Evolutionary conservation across 2,888 invertebrate genomes (phyloP).

Genomic region (Baronia brevicornis): DNA sequence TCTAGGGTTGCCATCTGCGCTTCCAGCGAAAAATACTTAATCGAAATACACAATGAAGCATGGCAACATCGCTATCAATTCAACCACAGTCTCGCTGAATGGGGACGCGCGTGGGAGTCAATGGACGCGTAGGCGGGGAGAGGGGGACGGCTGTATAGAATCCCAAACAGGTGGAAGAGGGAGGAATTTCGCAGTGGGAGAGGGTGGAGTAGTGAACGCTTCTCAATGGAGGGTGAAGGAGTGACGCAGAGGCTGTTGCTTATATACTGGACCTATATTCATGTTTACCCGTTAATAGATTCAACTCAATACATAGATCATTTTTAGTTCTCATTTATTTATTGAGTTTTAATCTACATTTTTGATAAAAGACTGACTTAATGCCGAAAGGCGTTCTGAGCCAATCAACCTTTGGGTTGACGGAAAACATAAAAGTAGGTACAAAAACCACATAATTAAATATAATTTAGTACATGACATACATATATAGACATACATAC

Average conservation of each 20-base stretch:
- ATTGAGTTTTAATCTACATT: too few relatives aligned
- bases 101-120: conserved; percentile 47
- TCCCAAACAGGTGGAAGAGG: conserved; percentile 1
- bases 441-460: too few relatives aligned
- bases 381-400: too few relatives aligned
- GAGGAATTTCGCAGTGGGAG: conserved; percentile 13
- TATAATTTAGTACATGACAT: too few relatives aligned
- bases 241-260: conserved; percentile 36
- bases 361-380: too few relatives aligned
- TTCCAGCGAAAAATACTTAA: conserved; percentile 4
- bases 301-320: too few relatives aligned
- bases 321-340: too few relatives aligned
- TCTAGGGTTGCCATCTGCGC: conserved; percentile 16
- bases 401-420: too few relatives aligned
- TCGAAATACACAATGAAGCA: conserved; percentile 11
- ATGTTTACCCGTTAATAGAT: too few relatives aligned
- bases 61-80: conserved; percentile 14
- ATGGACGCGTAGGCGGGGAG: conserved; percentile 48
- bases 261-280: conserved; percentile 1
- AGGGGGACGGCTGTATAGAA: conserved; percentile 20
- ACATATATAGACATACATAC: too few relatives aligned
- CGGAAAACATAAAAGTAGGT: too few relatives aligned
- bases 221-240: conserved; percentile 42
- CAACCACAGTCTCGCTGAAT: conserved; percentile 35
- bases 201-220: conserved; percentile 35